These are phyloP conservation scores for Tenthredo scrophulariae DNA, from an alignment of 2,888 invertebrate species.

Conservation along the genomic window DNA sequence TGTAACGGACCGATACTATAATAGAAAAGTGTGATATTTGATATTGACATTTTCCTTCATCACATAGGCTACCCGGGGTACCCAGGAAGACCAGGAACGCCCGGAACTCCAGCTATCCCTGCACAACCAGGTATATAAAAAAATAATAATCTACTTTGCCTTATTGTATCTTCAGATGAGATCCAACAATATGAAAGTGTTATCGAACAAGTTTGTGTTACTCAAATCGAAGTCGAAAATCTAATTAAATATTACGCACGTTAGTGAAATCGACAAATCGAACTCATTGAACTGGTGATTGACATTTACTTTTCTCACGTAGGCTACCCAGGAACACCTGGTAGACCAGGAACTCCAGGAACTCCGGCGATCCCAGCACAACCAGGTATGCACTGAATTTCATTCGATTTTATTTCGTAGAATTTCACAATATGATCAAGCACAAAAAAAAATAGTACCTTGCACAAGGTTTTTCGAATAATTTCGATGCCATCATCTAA, in stretches of 20 bases:
- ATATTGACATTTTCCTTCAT: neutral
- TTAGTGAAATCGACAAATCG: neutral
- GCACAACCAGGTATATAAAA: constrained; percentile 67
- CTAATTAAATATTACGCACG: neutral
- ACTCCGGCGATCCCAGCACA: constrained; percentile 68
- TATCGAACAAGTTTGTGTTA: neutral
- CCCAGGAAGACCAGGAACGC: constrained; percentile 59
- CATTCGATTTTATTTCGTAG: too few relatives aligned
- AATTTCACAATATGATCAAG: too few relatives aligned
- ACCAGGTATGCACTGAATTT: constrained; percentile 59
- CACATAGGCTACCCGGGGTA: constrained; percentile 53
- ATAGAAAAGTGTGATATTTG: neutral
- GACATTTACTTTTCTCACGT: neutral
- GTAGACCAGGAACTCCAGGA: constrained; percentile 68
- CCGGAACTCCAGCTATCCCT: constrained; percentile 69
- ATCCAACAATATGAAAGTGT: neutral
- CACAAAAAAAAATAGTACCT: too few relatives aligned
- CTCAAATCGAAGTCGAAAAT: neutral
- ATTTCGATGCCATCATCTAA: too few relatives aligned
- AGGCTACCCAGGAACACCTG: constrained; percentile 64
- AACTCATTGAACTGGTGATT: neutral
- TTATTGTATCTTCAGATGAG: neutral
- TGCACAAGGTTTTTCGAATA: too few relatives aligned
- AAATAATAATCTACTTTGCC: neutral
- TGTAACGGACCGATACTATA: neutral